Conservation (phyloP, 1,140 invertebrate genomes). For the Drosophila rhopaloa region DNA sequence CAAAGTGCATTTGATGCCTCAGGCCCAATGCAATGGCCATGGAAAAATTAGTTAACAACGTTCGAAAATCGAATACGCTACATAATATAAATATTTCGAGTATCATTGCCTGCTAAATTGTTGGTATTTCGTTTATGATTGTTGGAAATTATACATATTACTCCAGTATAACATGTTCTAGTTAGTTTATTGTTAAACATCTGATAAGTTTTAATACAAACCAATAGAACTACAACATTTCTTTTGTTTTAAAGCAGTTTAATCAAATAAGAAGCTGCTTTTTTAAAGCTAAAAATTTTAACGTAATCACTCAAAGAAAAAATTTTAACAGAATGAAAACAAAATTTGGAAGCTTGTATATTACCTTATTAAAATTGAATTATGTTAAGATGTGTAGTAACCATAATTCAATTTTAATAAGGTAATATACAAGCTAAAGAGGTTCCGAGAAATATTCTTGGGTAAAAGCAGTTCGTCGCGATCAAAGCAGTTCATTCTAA, state of each 20-base stretch:
- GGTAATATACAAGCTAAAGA: too few relatives aligned
- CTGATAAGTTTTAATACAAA: background rate
- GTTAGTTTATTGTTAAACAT: background rate
- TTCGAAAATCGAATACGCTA: conserved; percentile 19
- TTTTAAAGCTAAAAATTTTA: too few relatives aligned
- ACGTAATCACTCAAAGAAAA: too few relatives aligned
- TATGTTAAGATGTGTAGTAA: too few relatives aligned
- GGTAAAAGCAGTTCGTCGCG: background rate
- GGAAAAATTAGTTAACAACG: conserved; percentile 6
- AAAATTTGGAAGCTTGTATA: too few relatives aligned
- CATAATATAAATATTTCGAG: too few relatives aligned
- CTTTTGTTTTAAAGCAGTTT: background rate
- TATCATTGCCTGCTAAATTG: too few relatives aligned
- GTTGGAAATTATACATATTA: too few relatives aligned
- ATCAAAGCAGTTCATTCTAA: background rate
- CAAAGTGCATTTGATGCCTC: conserved; percentile 78
- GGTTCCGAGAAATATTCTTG: background rate
- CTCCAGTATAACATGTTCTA: background rate
- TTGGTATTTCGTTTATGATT: too few relatives aligned
- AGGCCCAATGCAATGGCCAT: conserved; percentile 33
- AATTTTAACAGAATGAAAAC: too few relatives aligned
- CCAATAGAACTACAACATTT: background rate
- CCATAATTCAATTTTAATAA: too few relatives aligned
- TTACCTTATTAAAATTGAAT: too few relatives aligned
- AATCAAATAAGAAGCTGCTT: background rate